These are phyloP conservation scores for Cheilosia impressa DNA, from an alignment of 2,888 invertebrate species.

Conservation along the genomic window DNA sequence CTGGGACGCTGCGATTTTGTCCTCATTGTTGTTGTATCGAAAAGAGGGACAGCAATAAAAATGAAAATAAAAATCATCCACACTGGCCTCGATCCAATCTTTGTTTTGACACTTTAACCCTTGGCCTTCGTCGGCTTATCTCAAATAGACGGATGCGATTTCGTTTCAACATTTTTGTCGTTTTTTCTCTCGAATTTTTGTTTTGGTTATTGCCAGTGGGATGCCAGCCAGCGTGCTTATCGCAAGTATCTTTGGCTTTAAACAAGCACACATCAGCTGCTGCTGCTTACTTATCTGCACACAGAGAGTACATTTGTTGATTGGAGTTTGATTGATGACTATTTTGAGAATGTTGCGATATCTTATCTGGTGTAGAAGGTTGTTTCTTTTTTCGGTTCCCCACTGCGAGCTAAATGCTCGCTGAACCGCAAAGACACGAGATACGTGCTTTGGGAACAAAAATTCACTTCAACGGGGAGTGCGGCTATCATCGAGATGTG, in stretches of 20 bases:
- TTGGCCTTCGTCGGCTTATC: slow-evolving; percentile 67
- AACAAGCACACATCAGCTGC: slow-evolving; percentile 40
- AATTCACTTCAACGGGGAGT: not conserved
- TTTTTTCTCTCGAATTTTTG: not conserved
- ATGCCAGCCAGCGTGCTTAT: slow-evolving; percentile 46
- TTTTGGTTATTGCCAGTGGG: slow-evolving; percentile 32
- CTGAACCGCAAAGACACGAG: slow-evolving; percentile 35
- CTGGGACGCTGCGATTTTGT: slow-evolving; percentile 4
- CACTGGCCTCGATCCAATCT: slow-evolving; percentile 51
- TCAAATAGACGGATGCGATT: slow-evolving; percentile 64
- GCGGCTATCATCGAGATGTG: not conserved
- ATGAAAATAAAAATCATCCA: slow-evolving; percentile 36
- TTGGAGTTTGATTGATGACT: slow-evolving; percentile 69
- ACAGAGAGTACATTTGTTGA: slow-evolving; percentile 36
- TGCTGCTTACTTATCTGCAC: slow-evolving; percentile 42
- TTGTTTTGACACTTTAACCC: slow-evolving; percentile 70
- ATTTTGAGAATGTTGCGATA: slow-evolving; percentile 54
- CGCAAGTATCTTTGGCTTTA: slow-evolving; percentile 67
- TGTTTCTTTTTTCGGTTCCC: slow-evolving; percentile 28
- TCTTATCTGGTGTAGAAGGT: slow-evolving; percentile 53
- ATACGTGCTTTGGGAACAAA: not conserved
- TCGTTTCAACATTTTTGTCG: slow-evolving; percentile 19
- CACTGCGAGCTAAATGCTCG: slow-evolving; percentile 41
- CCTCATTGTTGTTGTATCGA: not conserved
- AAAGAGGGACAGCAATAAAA: not conserved